Base-by-base conservation (phyloP, 2,888 invertebrate species). In the Phorcus lineatus region DNA sequence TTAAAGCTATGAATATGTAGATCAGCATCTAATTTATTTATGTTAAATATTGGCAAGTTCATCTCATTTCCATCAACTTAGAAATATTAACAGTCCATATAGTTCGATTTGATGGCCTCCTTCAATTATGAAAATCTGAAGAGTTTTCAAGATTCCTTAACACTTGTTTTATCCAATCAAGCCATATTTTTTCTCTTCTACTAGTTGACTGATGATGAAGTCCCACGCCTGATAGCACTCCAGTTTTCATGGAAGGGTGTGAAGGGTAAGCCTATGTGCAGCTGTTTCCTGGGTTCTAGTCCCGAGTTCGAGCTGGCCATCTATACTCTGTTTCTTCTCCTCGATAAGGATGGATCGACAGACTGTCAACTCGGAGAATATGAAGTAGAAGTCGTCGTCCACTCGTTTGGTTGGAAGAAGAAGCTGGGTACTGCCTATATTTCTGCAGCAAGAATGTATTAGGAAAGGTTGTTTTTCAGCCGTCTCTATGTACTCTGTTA, bases 281-380 rank as follows among this genome's bases (percentile, higher is more conserved):
- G 92, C 80, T 90, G 90, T 47, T 92, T 92, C 81, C 84, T 93
- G 31, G 92, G 92, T 28, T 91, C 92, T 11, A 93, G 92, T 83
- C 93, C 93, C 2, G 93, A 93, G 87, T 93, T 93, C 88, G 93
- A 93, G 83, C 88, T 93, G 57, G 93, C 92, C 19, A 87, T 90
- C 0, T 93, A 92, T 86, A 91, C 92, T 6, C 80, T 92, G 11
- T 87, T 88, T 70, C 90, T 87, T 77, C 87, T 92, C 36, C 86
- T 90, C 74, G 88, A 86, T 11, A 83, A 83, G 47, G 82, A 81
- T 66, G 85, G 89, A 16, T 85, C 83, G 28, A 84, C 84, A 4
- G 86, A 90, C 67, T 85, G 90, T 13, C 86, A 90, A 81, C 81
- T 92, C 3, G 91, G 90, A 6, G 91, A 92, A 74, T 92, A 92